These are phyloP conservation scores for Pelagia noctiluca DNA, from an alignment of 30 jellyfish, hydroid and myxozoan species.

Conservation along the genomic window DNA sequence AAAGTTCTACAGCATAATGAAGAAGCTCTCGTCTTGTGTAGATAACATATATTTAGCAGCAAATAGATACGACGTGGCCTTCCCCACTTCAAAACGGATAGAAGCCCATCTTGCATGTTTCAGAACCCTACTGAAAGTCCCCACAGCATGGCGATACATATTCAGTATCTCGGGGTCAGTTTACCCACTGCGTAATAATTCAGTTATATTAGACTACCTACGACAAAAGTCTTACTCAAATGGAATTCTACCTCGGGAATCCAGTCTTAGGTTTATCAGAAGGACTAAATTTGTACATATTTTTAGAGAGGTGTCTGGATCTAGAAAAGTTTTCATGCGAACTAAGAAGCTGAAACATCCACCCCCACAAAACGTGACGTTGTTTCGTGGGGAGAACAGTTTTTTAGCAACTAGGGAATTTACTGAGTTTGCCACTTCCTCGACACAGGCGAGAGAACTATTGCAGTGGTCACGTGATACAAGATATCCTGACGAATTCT, in stretches of 20 bases:
- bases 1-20: conserved; percentile 27
- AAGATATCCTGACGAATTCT: conserved; percentile 94
- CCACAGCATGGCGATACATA: conserved; percentile 83
- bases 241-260: conserved; percentile 61
- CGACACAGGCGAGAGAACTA: conserved; percentile 55
- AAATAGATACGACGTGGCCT: conserved; percentile 44
- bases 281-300: conserved; percentile 71
- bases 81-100: conserved; percentile 68
- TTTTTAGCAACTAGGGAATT: conserved; percentile 87
- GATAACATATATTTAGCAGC: conserved; percentile 73
- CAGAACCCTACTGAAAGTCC: conserved; percentile 53
- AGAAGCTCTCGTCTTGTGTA: conserved; percentile 62
- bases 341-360: conserved; percentile 68
- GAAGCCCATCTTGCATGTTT: conserved; percentile 89
- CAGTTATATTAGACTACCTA: conserved; percentile 74
- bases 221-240: conserved; percentile 60
- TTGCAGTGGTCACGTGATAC: conserved; percentile 89
- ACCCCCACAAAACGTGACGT: conserved; percentile 80
- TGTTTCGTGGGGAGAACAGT: conserved; percentile 82
- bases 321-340: conserved; percentile 66
- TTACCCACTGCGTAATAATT: conserved; percentile 87
- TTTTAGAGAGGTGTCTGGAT: conserved; percentile 35
- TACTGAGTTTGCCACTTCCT: conserved; percentile 51
- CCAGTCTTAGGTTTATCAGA: conserved; percentile 65
- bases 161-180: conserved; percentile 88